Evolutionary conservation across 2,113 vertebrate species (phyloP), one percentile per base, ranked within the genome.

Genomic region (Emydocephalus ijimae): DNA sequence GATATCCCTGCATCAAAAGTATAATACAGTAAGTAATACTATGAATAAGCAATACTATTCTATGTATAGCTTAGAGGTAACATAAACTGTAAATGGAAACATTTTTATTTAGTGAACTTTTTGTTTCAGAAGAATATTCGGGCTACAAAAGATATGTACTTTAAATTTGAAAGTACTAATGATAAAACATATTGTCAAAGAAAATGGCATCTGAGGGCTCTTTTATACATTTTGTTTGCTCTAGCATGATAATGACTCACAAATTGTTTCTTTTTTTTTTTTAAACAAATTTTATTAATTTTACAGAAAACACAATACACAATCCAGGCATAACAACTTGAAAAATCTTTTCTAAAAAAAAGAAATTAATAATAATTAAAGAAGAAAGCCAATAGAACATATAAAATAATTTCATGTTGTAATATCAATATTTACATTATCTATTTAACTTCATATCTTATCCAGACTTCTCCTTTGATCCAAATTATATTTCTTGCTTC

Each of bases 1-100:
- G 96, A 99, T 98, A 97, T 99, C 99, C 96, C 99, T 99, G 96
- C 50, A 95, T 26, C 96, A 94, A 96, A 96, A 85, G 92, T 8
- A 95, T 86, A 96, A 90, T 92, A 90, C 48, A 29, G 52, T 48
- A 64, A 69, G 52, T 48, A 64, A 69, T 4, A 87, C 45, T 23
- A 85, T 50, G 64, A 29, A 90, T 50, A 93, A 88, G 14, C 5
- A 86, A 74, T 21, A 81, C 34, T 23, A 85, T 50, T 74, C 48
- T 34, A n/a, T 3, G 20, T 50, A 54, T 10, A 12, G 59, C n/a
- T 64, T 59, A 26, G 24, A 74, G 74, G 52, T 24, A 52, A 10
- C 93, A 89, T 92, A n/a, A 61, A 74, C 15, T 24, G 3, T 26
- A 59, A 92, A 57, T 61, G 86, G 43, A 57, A 15, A 86, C 4